phyloP scores from a whole-genome alignment of 2,797 vertebrate species.

The Neosilurus hyrtlii region DNA sequence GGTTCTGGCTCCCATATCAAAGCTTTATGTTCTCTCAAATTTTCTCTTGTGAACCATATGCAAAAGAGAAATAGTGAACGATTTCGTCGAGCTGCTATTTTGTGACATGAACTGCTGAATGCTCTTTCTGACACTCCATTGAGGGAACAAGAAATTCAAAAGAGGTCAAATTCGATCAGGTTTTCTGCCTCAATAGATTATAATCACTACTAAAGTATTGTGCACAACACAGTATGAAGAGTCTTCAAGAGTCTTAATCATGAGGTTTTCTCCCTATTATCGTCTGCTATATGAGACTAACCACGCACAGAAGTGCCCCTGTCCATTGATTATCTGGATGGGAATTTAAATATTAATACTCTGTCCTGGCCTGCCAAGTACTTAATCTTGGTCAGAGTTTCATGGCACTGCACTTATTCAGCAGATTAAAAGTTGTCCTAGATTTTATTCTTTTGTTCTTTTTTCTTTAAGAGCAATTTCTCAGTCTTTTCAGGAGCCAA shows the following conservation, averaged over 20 bases:
- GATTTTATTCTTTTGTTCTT: constrained; percentile 49
- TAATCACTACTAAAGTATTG: constrained; percentile 97
- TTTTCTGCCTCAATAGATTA: constrained; percentile 99
- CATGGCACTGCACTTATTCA: constrained; percentile 82
- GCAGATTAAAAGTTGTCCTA: constrained; percentile 80
- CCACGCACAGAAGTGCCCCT: constrained; percentile 78
- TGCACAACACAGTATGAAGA: constrained; percentile 90
- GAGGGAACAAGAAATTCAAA: constrained; percentile 98
- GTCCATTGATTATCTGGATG: constrained; percentile 81
- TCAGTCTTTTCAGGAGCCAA: constrained; percentile 70
- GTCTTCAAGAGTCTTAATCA: constrained; percentile 91
- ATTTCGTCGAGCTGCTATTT: constrained; percentile 84
- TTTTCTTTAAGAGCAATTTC: constrained; percentile 53
- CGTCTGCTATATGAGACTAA: constrained; percentile 84
- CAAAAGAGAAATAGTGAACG: constrained; percentile 82
- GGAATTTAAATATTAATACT: constrained; percentile 87
- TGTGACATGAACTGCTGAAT: constrained; percentile 93
- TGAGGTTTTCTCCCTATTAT: constrained; percentile 93
- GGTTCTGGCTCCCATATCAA: constrained; percentile 91
- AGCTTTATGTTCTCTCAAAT: constrained; percentile 84
- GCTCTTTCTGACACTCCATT: constrained; percentile 98
- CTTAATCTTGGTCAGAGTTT: constrained; percentile 73
- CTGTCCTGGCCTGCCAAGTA: constrained; percentile 72
- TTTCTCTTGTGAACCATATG: constrained; percentile 84
- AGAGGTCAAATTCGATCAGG: constrained; percentile 98